Percentiles rank a stretch among this genome's conserved stretches.
Evolutionary conservation across 2,888 invertebrate genomes (phyloP).

Genomic region (Athrips mouffetella): DNA sequence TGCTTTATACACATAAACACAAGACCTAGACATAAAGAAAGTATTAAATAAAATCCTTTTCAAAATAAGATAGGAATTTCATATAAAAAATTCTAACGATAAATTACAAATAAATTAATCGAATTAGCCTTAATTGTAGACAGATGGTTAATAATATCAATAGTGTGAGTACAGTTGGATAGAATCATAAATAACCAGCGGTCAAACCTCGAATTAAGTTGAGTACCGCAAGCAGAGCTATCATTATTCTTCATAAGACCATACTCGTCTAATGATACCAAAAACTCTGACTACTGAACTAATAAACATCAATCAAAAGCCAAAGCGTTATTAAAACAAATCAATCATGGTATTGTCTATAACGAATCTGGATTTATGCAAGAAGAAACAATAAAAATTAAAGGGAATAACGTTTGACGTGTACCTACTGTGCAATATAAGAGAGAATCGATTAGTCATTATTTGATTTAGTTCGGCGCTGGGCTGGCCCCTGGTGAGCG

Average conservation of each 20-base stretch:
- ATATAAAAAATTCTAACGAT: neutral
- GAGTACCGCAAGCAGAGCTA: constrained; percentile 61
- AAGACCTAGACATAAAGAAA: neutral
- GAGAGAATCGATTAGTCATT: constrained; percentile 77
- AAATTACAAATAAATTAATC: constrained; percentile 38
- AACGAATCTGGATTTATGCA: constrained; percentile 72
- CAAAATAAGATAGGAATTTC: constrained; percentile 29
- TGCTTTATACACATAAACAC: too few relatives aligned
- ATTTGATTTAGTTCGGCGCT: constrained; percentile 77
- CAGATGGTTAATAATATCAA: constrained; percentile 42
- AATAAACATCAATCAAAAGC: constrained; percentile 76
- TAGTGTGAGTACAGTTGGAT: constrained; percentile 45
- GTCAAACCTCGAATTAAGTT: constrained; percentile 70
- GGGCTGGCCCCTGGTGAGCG: constrained; percentile 62
- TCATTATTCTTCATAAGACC: constrained; percentile 75
- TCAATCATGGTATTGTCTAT: constrained; percentile 75
- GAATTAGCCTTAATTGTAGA: constrained; percentile 49
- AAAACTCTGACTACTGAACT: constrained; percentile 77
- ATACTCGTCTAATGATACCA: constrained; percentile 70
- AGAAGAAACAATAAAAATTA: constrained; percentile 70
- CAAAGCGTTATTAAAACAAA: constrained; percentile 69
- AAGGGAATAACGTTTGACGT: constrained; percentile 75
- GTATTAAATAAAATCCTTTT: neutral
- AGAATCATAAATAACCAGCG: constrained; percentile 62
- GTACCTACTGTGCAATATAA: constrained; percentile 78